phyloP scores from a whole-genome alignment of 2,113 vertebrate species.

The Calypte anna region DNA sequence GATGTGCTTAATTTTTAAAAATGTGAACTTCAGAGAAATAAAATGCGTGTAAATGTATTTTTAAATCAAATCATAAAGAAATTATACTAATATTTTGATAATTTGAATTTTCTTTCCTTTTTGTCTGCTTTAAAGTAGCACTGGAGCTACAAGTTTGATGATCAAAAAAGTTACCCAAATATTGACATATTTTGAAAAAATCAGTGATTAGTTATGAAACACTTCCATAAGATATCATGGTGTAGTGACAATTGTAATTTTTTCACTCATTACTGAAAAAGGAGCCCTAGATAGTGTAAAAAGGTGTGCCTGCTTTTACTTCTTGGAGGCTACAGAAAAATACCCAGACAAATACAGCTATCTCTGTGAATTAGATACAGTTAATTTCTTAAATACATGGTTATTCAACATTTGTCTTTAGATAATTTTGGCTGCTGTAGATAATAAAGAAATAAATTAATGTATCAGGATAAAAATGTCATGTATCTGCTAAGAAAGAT shows the following conservation, averaged over 20 bases:
- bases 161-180: not conserved
- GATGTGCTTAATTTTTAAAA: not conserved
- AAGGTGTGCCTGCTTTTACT: not conserved
- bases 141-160: not conserved
- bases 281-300: not conserved
- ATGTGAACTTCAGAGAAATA: not conserved
- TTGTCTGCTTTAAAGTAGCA: not conserved
- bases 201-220: not conserved
- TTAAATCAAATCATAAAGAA: not conserved
- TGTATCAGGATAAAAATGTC: not conserved
- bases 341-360: not conserved
- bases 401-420: not conserved
- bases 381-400: not conserved
- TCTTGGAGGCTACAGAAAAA: not conserved
- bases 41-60: not conserved
- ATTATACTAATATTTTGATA: not conserved
- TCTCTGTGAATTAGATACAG: not conserved
- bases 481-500: conserved; percentile 1
- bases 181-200: not conserved
- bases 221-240: not conserved
- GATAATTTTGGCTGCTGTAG: not conserved
- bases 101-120: not conserved
- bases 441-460: not conserved
- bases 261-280: not conserved
- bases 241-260: not conserved